Evolutionary conservation across 2,888 invertebrate species (phyloP), one percentile per base, ranked within the genome.

Genomic region (Gibbula magus): DNA sequence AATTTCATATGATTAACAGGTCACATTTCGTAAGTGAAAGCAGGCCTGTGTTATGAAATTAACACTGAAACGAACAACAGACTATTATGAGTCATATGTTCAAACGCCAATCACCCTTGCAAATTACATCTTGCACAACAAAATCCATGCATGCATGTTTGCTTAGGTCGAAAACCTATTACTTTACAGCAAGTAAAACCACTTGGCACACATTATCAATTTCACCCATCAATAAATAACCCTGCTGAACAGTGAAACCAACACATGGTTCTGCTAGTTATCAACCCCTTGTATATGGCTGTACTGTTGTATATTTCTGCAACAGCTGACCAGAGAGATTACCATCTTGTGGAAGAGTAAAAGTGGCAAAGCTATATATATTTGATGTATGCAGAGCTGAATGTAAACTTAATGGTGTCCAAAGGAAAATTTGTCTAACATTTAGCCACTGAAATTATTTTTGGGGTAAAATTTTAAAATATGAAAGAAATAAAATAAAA

Each of bases 141-240:
- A 25, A 61, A 45, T 45, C 45, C 45, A 45, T 45, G 45, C 45
- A 45, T 45, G 45, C 29, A 61, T 61, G 29, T 61, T 61, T 61
- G 29, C 29, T 61, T 61, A 61, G 61, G 61, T 29, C 61, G 25
- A 29, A 61, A 61, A 61, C 29, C 16, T 25, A 25, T 22, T 29
- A 7, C 61, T 29, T 22, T 61, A 29, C 61, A 29, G 25, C 45
- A 29, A 22, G 25, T 29, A 25, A 61, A 61, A 61, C 29, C 25
- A 25, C 25, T 61, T 18, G 29, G 29, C 61, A 25, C 16, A 16
- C 29, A 25, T 61, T 61, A 61, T 61, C 61, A 61, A 61, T 61
- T 61, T 61, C 61, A 61, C 5, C 61, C 61, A 61, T 61, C 61
- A 61, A 61, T 61, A 61, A 61, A 29, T 61, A 29, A 61, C 16